Conservation (phyloP, 2,113 vertebrate genomes). For the rabbit (Oryctolagus cuniculus) region mOryCun1.1 NC_091450.1:46447001-46447500, state of each 20-base stretch:
- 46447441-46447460: neutral
- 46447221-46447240: neutral
- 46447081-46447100: conserved; percentile 6
- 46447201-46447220: neutral
- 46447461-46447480: neutral
- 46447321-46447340: neutral
- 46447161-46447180: conserved; percentile 56
- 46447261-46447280: conserved; percentile 54
- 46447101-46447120: conserved; percentile 33
- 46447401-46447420: conserved; percentile 25
- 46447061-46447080: rapidly evolving
- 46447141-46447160: conserved; percentile 60
- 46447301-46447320: conserved; percentile 44
- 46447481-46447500: neutral
- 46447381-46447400: conserved; percentile 61
- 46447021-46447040: neutral
- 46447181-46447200: conserved; percentile 20
- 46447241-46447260: neutral
- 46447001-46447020: neutral
- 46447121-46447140: conserved; percentile 35
- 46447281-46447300: neutral
- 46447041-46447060: neutral
- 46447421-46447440: conserved; percentile 15
- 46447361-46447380: neutral
- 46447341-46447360: neutral